Evolutionary conservation across 2,888 invertebrate genomes (phyloP).

Genomic region (Drosophila subquinaria): DNA sequence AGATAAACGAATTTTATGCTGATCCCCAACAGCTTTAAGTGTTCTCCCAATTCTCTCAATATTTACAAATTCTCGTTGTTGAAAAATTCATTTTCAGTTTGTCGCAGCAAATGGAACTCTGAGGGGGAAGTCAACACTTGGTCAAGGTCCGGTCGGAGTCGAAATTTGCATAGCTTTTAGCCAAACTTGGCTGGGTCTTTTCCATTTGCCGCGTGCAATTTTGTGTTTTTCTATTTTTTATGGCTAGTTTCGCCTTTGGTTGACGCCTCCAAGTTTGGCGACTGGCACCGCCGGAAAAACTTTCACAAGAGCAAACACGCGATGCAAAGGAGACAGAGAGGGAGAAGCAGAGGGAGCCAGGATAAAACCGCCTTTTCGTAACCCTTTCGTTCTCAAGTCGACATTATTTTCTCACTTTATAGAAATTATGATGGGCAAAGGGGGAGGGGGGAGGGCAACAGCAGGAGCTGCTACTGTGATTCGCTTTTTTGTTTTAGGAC

Average conservation of each 20-base stretch:
- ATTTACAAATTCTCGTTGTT: constrained; percentile 8
- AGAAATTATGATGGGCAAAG: constrained; percentile 40
- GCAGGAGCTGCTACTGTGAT: constrained; percentile 37
- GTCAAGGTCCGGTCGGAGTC: constrained; percentile 21
- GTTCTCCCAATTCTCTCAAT: neutral
- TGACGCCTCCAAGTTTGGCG: constrained; percentile 75
- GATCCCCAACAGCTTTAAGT: neutral
- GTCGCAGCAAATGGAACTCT: constrained; percentile 17
- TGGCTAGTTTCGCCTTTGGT: constrained; percentile 55
- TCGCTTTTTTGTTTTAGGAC: constrained; percentile 47
- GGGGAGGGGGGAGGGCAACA: neutral
- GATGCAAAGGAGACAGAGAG: constrained; percentile 12
- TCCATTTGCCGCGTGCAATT: constrained; percentile 30
- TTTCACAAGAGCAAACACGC: constrained; percentile 60
- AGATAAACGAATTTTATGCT: neutral
- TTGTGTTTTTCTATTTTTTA: constrained; percentile 5
- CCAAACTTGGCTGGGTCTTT: constrained; percentile 21
- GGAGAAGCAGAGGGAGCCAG: neutral
- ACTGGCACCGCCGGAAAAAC: constrained; percentile 65
- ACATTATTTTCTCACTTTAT: constrained; percentile 65
- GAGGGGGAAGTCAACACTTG: constrained; percentile 62
- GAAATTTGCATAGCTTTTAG: constrained; percentile 76
- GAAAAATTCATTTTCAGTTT: constrained; percentile 55
- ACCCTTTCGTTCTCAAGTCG: constrained; percentile 47
- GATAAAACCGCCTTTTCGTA: constrained; percentile 5